Percentiles rank a stretch among this genome's conserved stretches.
Conservation (phyloP, 2,113 vertebrate species). For the Oncorhynchus kisutch region DNA sequence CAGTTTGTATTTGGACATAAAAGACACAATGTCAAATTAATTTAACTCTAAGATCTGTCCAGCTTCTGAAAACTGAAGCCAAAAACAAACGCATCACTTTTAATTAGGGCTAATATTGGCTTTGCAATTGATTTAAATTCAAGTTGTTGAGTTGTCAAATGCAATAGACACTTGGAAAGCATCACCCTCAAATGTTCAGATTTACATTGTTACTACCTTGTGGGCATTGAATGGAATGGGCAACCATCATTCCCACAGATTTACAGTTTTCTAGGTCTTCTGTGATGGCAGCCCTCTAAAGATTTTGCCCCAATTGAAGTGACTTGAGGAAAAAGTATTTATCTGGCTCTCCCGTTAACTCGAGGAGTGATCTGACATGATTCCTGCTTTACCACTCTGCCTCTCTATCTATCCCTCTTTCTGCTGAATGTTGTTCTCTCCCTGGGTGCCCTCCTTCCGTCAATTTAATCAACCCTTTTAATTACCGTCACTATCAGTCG, state of each 20-base stretch:
- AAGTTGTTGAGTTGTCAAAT: slow-evolving; percentile 13
- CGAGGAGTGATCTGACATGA: slow-evolving; percentile 31
- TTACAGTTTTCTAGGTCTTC: slow-evolving; percentile 20
- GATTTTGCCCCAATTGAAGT: slow-evolving; percentile 34
- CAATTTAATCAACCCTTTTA: slow-evolving; percentile 69
- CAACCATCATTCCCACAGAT: background rate
- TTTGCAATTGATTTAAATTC: background rate
- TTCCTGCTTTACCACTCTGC: slow-evolving; percentile 4
- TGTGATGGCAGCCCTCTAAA: slow-evolving; percentile 25
- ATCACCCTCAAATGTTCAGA: background rate
- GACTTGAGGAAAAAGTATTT: slow-evolving; percentile 13
- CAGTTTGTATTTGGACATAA: slow-evolving; percentile 63
- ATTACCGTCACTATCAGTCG: slow-evolving; percentile 59
- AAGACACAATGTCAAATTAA: slow-evolving; percentile 59
- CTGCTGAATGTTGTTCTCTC: slow-evolving; percentile 42
- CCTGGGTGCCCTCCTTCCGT: slow-evolving; percentile 58
- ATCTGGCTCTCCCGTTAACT: slow-evolving; percentile 11
- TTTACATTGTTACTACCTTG: slow-evolving; percentile 15
- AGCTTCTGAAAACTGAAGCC: background rate
- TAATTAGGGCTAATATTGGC: slow-evolving; percentile 20
- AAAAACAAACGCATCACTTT: background rate
- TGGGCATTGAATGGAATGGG: slow-evolving; percentile 15
- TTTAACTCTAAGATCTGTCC: slow-evolving; percentile 53
- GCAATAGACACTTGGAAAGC: background rate
- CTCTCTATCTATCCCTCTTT: background rate